Conservation (phyloP, 2,113 vertebrate genomes). For the Danionella cerebrum region DNA sequence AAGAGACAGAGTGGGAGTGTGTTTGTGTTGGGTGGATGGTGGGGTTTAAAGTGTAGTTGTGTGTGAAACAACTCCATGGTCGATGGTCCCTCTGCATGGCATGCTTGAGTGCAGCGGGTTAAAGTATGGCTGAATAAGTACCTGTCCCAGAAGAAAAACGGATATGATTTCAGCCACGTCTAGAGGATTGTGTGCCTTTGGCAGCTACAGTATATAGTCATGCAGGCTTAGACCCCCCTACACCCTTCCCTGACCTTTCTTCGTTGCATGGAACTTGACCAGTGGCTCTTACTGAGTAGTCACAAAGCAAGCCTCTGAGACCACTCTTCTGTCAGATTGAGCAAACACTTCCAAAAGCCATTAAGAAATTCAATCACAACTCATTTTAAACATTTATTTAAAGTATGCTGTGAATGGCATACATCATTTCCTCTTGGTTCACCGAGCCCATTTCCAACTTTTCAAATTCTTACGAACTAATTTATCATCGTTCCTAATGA, state of each 20-base stretch:
- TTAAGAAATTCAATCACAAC: too few relatives aligned
- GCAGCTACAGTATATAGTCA: constrained; percentile 14
- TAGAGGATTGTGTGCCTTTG: constrained; percentile 2
- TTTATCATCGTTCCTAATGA: too few relatives aligned
- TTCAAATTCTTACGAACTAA: too few relatives aligned
- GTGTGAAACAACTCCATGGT: constrained; percentile 24
- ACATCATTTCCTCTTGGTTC: too few relatives aligned
- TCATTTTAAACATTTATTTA: too few relatives aligned
- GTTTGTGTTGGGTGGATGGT: background rate
- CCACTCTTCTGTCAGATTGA: too few relatives aligned
- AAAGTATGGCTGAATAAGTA: constrained; percentile 36
- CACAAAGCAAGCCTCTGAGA: background rate
- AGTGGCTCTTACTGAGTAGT: constrained; percentile 17
- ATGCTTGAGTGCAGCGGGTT: constrained; percentile 28
- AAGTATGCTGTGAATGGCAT: too few relatives aligned
- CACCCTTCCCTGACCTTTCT: too few relatives aligned
- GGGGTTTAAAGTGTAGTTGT: background rate
- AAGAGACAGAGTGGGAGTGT: background rate
- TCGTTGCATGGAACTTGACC: too few relatives aligned
- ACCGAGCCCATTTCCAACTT: too few relatives aligned
- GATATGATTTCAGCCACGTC: background rate
- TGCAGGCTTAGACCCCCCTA: constrained; percentile 7
- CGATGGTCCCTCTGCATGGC: constrained; percentile 24
- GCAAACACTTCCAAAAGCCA: too few relatives aligned
- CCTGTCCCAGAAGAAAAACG: constrained; percentile 27